Percentiles rank a stretch among this genome's conserved stretches.
Conservation (phyloP, 1,140 invertebrate species). For the Bombus soroeensis region DNA sequence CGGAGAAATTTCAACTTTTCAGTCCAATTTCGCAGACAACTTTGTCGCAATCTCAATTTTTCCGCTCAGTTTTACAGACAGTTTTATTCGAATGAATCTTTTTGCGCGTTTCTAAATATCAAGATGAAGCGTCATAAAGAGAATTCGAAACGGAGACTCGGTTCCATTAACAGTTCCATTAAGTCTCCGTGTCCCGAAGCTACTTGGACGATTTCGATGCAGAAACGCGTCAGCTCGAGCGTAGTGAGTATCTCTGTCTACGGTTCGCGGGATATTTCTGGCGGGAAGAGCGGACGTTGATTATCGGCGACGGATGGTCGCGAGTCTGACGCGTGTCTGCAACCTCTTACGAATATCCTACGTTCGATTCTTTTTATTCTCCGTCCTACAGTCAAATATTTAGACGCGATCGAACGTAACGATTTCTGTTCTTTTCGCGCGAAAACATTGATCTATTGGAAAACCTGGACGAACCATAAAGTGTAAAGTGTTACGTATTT, state of each 20-base stretch:
- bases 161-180: background rate
- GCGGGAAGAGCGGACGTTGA: slow-evolving; percentile 36
- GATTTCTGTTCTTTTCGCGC: background rate
- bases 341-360: slow-evolving; percentile 7
- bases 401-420: background rate
- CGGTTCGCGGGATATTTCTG: slow-evolving; percentile 28
- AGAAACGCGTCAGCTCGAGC: background rate
- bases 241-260: background rate
- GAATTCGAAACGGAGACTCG: background rate
- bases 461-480: background rate
- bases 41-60: too few relatives aligned
- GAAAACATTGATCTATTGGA: background rate
- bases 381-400: background rate
- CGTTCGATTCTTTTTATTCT: background rate
- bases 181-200: slow-evolving; percentile 22
- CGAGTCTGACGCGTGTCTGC: slow-evolving; percentile 34
- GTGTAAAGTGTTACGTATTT: too few relatives aligned
- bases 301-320: slow-evolving; percentile 42
- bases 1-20: too few relatives aligned
- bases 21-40: too few relatives aligned
- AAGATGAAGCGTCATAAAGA: background rate
- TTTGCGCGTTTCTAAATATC: background rate
- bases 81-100: background rate
- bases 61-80: background rate
- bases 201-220: slow-evolving; percentile 18